Conservation (phyloP, 1,140 invertebrate species). For the Pteromalus puparum region DNA sequence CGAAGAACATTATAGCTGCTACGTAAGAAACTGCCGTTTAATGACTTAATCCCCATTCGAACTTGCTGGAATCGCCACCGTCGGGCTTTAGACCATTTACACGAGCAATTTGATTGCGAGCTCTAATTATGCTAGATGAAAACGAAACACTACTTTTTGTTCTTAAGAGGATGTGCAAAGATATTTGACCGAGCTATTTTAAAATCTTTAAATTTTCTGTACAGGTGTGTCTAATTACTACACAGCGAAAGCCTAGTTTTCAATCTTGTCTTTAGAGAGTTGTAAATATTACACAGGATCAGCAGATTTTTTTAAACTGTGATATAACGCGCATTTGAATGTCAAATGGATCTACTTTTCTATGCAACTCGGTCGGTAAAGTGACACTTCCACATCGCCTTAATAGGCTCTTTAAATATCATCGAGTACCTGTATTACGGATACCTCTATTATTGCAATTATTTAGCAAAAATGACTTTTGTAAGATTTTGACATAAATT, state of each 20-base stretch:
- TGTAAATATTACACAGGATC: not conserved
- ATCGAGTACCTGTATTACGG: not conserved
- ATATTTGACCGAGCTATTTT: constrained; percentile 1
- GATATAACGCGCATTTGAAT: not conserved
- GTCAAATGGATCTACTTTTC: constrained; percentile 13
- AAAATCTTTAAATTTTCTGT: constrained; percentile 7
- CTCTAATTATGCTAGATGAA: constrained; percentile 5
- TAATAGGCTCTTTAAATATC: not conserved
- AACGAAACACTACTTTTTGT: constrained; percentile 12
- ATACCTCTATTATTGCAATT: not conserved
- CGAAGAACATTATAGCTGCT: constrained; percentile 43
- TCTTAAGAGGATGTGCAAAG: not conserved
- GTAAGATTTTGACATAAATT: not conserved
- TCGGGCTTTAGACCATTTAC: constrained; percentile 2
- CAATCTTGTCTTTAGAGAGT: not conserved
- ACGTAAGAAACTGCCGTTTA: constrained; percentile 26
- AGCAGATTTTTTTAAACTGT: not conserved
- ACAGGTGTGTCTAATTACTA: not conserved
- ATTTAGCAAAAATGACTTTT: not conserved
- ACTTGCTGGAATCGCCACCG: not conserved
- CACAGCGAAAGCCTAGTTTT: not conserved
- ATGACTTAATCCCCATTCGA: constrained; percentile 20
- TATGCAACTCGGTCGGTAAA: not conserved
- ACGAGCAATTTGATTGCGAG: constrained; percentile 43
- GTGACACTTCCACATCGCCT: not conserved